These are phyloP conservation scores for Palythoa heliodiscus DNA, from an alignment of 92 coral and sea anemone species.

Conservation along the genomic window DNA sequence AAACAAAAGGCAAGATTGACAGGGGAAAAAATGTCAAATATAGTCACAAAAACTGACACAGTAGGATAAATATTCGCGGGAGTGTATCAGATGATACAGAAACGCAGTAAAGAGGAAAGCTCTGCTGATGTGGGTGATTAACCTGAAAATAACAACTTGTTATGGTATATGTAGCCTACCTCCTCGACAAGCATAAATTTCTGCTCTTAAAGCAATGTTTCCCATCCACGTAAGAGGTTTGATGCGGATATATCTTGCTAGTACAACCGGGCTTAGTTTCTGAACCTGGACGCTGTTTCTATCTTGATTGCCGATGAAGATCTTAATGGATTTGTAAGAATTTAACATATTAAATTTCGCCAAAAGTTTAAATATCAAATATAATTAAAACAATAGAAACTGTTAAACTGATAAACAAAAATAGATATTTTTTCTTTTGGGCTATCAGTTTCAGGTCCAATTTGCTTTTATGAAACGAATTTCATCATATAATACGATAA, in stretches of 20 bases:
- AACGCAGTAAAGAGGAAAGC: too few species aligned
- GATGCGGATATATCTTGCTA: conserved; percentile 3
- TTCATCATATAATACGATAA: too few species aligned
- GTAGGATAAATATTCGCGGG: too few species aligned
- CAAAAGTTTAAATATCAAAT: background rate
- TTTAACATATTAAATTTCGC: background rate
- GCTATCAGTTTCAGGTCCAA: too few species aligned
- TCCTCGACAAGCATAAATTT: conserved; percentile 10
- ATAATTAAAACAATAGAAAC: background rate
- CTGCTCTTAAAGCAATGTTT: background rate
- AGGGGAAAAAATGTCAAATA: too few species aligned
- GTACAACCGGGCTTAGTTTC: background rate
- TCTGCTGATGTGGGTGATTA: too few species aligned
- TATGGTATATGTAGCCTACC: background rate
- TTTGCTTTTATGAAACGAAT: too few species aligned
- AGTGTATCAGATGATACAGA: too few species aligned
- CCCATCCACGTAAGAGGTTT: background rate
- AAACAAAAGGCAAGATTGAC: too few species aligned
- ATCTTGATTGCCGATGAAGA: background rate
- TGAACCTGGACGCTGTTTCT: background rate
- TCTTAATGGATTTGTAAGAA: background rate
- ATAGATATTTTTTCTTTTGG: too few species aligned
- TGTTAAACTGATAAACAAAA: too few species aligned
- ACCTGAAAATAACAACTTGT: background rate
- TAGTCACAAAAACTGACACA: too few species aligned